Evolutionary conservation across 1,140 invertebrate genomes (phyloP).

Genomic region (Phenacoccus solenopsis): DNA sequence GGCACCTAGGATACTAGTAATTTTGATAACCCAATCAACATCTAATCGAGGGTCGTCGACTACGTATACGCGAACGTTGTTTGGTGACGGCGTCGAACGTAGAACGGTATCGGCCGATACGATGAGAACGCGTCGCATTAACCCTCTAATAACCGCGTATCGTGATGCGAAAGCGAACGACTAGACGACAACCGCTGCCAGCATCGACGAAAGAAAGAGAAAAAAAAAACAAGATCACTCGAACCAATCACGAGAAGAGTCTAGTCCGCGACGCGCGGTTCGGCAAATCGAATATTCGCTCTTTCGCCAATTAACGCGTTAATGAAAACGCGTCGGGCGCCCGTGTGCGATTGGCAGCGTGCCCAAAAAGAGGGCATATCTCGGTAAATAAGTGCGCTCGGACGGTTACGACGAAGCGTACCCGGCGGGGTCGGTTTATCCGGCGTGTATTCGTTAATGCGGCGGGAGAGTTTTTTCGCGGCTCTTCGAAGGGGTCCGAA

Average conservation of each 20-base stretch:
- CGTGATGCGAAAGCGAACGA: too few relatives aligned
- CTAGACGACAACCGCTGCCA: too few relatives aligned
- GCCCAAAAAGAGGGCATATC: background rate
- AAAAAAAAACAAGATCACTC: too few relatives aligned
- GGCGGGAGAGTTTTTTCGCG: background rate
- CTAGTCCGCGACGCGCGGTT: background rate
- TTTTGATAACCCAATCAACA: too few relatives aligned
- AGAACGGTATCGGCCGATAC: too few relatives aligned
- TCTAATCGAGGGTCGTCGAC: too few relatives aligned
- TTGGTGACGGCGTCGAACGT: too few relatives aligned
- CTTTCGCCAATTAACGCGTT: conserved; percentile 5
- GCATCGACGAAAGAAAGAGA: too few relatives aligned
- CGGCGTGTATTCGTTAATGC: background rate
- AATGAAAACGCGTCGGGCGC: conserved; percentile 6
- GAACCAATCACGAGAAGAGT: background rate
- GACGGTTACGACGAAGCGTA: background rate
- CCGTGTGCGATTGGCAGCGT: background rate
- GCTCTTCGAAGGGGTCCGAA: background rate
- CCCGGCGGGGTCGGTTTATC: background rate
- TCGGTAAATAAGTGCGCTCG: background rate
- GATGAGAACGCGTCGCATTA: too few relatives aligned
- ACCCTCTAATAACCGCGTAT: too few relatives aligned
- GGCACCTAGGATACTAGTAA: too few relatives aligned
- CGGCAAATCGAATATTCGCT: conserved; percentile 5
- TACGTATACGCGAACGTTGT: too few relatives aligned